Base-by-base conservation (phyloP, 2,113 vertebrate species). In the Hystrix brachyura region DNA sequence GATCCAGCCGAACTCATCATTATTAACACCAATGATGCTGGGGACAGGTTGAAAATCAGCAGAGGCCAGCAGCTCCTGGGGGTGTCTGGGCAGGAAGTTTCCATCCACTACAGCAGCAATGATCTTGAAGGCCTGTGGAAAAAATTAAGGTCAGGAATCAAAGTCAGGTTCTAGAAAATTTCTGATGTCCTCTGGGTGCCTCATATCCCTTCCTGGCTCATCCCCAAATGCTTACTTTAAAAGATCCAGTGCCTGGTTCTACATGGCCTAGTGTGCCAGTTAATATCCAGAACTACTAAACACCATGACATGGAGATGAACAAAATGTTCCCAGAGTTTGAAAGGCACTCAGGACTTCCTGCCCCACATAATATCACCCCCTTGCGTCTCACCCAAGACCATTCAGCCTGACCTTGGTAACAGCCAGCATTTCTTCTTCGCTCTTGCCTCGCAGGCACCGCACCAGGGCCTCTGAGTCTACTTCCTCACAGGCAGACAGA, bases 1-100 rank as follows among this genome's bases (percentile, higher is more conserved):
- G 19, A 99, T 2, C 99, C 99, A 99, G 76, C 99, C 98, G 79
- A 97, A 99, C 94, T 99, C 99, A 86, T 99, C 98, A 60, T 99
- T 99, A 94, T 98, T 99, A 27, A 98, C 91, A 51, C 99, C 99
- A 74, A 99, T 82, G 94, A 99, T 97, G 83, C 99, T 98, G 1
- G 99, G 98, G 64, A 99, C 96, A 65, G 98, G 96, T 11, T 97
- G 80, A 85, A 99, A 97, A 19, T 99, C 97, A 2, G 98, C 97
- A 82, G 67, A 98, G 79, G 98, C 98, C 46, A 99, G 89, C 3
- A 99, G 89, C 13, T 98, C 98, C 65, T 98, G 97, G 0, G 98
- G 97, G 3, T 98, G 85, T 27, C 98, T 98, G 8, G 97, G 98
- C 53, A 99, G 92, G 97, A 99, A 99, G 59, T 85, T 72, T 0